These are phyloP conservation scores for Linyphia triangularis DNA, from an alignment of 2,888 invertebrate genomes.

Conservation along the genomic window DNA sequence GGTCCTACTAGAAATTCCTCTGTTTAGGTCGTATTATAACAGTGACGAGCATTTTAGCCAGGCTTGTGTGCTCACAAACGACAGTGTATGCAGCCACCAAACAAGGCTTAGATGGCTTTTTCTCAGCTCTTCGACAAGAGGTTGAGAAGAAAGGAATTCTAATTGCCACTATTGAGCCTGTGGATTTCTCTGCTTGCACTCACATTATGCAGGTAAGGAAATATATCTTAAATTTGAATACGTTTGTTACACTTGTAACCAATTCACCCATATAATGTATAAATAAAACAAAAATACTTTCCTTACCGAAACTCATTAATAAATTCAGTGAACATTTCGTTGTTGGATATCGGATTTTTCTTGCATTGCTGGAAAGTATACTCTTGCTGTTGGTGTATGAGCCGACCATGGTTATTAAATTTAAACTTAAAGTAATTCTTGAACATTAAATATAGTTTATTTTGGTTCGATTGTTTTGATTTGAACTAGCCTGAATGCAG, in stretches of 20 bases:
- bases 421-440: too few relatives aligned
- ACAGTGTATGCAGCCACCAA: constrained; percentile 63
- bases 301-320: neutral
- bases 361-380: too few relatives aligned
- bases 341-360: neutral
- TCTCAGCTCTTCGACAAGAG: constrained; percentile 32
- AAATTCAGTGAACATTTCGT: neutral
- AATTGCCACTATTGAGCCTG: constrained; percentile 48
- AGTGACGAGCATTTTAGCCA: constrained; percentile 51
- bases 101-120: constrained; percentile 60
- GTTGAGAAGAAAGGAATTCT: constrained; percentile 16
- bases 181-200: constrained; percentile 43
- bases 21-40: constrained; percentile 61
- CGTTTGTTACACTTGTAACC: too few relatives aligned
- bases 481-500: too few relatives aligned
- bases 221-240: too few relatives aligned
- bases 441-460: too few relatives aligned
- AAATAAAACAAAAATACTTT: neutral
- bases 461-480: too few relatives aligned
- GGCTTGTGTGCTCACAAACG: constrained; percentile 12
- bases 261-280: too few relatives aligned
- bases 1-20: too few relatives aligned
- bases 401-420: too few relatives aligned
- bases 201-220: constrained; percentile 62
- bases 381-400: too few relatives aligned